Base-by-base conservation (phyloP, 2,797 vertebrate species). In the Dendrocincla fuliginosa region DNA sequence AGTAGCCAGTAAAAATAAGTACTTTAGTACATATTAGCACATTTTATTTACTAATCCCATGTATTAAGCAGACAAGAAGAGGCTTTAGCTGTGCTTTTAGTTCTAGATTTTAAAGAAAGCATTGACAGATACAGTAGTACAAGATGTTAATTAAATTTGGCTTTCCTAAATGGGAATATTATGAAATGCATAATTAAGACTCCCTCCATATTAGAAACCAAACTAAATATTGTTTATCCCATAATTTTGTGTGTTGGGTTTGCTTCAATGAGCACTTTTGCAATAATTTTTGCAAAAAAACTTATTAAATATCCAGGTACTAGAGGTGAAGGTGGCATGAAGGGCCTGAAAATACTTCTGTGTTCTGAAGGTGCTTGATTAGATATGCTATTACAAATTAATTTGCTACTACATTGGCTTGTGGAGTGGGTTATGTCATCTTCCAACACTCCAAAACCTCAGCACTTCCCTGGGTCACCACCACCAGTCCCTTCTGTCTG, bases 61-160 rank as follows among this genome's bases (percentile, higher is more conserved):
- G 42, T 84, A 50, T 87, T 90, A 59, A 57, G 23, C 39, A 86
- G 75, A 59, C 12, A 27, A 77, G 87, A 83, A 89, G 52, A 44
- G 44, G 24, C 52, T 87, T 90, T 63, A 95, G 42, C 64, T 55
- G 32, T 83, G 60, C 41, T 60, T 89, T 84, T 91, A 65, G 42
- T 49, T 93, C 35, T 47, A 69, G 55, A 61, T 95, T 81, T 91
- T 81, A 78, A 84, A 91, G 73, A 71, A 68, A 49, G 35, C 15
- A 37, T 55, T 95, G 64, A 47, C 46, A 93, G 61, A 59, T 86
- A 57, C 0, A 64, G 30, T 30, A 82, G 23, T 67, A 46, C 33
- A 85, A 53, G 23, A 63, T 39, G 50, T 61, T 90, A 91, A 88
- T 91, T 95, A 74, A 78, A 87, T 97, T 86, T 89, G 46, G 4